Evolutionary conservation across 2,113 vertebrate genomes (phyloP).

Genomic region (Oryctolagus cuniculus): mOryCun1.1 NC_091442.1:9403501-9404000

Average conservation of each 20-base stretch:
- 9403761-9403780: background rate
- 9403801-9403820: background rate
- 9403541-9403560: conserved; percentile 70
- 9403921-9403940: background rate
- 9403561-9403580: conserved; percentile 46
- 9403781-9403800: background rate
- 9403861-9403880: background rate
- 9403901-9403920: background rate
- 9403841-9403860: background rate
- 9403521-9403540: conserved; percentile 65
- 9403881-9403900: background rate
- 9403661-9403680: background rate
- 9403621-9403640: background rate
- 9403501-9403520: conserved; percentile 54
- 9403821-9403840: background rate
- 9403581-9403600: conserved; percentile 58
- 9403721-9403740: background rate
- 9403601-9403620: conserved; percentile 37
- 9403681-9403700: background rate
- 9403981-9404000: too few species aligned
- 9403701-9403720: background rate
- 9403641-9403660: background rate
- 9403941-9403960: too few species aligned
- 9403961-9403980: too few species aligned
- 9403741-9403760: background rate